Base-by-base conservation (phyloP, 1,140 invertebrate species). In the Cherax quadricarinatus region DNA sequence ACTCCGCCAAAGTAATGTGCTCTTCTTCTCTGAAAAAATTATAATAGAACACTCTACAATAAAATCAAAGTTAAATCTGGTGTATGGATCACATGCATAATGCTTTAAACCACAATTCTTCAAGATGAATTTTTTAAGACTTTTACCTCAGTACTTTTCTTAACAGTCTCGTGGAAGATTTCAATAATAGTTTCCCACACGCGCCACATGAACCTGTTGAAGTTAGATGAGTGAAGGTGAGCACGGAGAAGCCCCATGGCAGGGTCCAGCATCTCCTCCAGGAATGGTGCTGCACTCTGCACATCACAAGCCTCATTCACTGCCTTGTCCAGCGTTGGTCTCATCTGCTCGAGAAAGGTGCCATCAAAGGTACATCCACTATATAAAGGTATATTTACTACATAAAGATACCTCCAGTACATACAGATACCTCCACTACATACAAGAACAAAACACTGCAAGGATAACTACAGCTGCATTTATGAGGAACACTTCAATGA, bases 241-340 rank as follows among this genome's bases (percentile, higher is more conserved):
- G 86, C 66, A 24, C 75, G 80, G 3, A 92, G 41, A 51, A 93
- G 87, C 18, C 86, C 53, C 21, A 93, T 62, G 48, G 87, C 57
- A 12, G 93, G 93, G n/a, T 92, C 87, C 18, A 93, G 82, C 12
- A 92, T 87, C 24, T 92, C 86, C 4, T 41, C 75, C 73, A 93
- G 70, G 3, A 92, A 81, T 4, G 87, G 75, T 30, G 18, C 53
- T 21, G 57, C 85, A 49, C 62, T 82, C 48, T 84, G 86, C 3
- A n/a, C 41, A 5, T 93, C 93, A 87, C 93, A 93, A 7, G 93
- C 88, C 24, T 93, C 86, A 51, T 82, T 86, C 24, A 92, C 87
- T 18, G 92, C 88, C 6, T 81, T 84, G 9, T 89, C 82, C 53
- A 93, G 83, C 9, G 87, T 93, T 6, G 81, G 75, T 60, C 75